Base-by-base conservation (phyloP, 1,140 invertebrate genomes). In the Achatina immaculata region DNA sequence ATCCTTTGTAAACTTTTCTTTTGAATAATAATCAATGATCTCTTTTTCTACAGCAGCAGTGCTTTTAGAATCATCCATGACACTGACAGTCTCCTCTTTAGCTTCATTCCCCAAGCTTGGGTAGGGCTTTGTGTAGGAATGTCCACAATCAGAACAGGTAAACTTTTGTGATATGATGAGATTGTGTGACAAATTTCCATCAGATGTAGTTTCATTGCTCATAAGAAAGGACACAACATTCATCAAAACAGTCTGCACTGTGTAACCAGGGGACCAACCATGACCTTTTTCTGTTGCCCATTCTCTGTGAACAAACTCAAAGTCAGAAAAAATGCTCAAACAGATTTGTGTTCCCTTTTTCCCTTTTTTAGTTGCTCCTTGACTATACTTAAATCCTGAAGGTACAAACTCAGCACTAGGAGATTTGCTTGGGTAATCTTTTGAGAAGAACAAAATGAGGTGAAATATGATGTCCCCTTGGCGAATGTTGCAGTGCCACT, bases 341-440 rank as follows among this genome's bases (percentile, higher is more conserved):
- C 88, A 88, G 0, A 89, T 85, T 51, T 83, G 31, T 0, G 84
- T 86, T 42, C 87, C 88, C 62, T 87, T 87, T 66, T 85, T 89
- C 19, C 87, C 88, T 1, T 78, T 69, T 75, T 83, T 87, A 1
- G 85, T 86, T 19, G 88, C 88, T 24, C 88, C 88, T 43, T 85
- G 83, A 73, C 82, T 84, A 72, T 85, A 88, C 42, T 68, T 82
- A 68, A 89, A 89, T 0, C 87, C 87, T 0, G 43, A 65, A 28
- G 88, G 88, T 34, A 89, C 85, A 82, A 89, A 89, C 48, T 89
- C 88, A 21, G 88, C 88, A 80, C 88, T 89, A 19, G 88, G 88
- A 21, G 86, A 86, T 19, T 84, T 83, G 75, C 86, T 88, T 0
- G 88, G 88, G 73, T 89, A 89, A 31, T 87, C 83, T n/a, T 85